phyloP scores from a whole-genome alignment of 2,797 vertebrate species.

The Cossypha polioptera region DNA sequence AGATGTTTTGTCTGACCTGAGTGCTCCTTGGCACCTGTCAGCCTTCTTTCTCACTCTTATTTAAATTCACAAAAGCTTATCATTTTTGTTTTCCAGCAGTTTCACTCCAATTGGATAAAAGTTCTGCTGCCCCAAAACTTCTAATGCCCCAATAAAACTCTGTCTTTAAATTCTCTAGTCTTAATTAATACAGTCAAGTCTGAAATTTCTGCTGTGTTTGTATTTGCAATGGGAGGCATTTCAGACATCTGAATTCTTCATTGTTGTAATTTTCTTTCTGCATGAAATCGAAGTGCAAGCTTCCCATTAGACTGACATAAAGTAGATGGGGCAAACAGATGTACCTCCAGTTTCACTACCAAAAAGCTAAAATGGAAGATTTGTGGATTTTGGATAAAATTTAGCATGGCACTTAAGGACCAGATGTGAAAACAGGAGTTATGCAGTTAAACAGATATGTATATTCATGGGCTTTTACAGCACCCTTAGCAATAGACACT shows the following conservation, averaged over 20 bases:
- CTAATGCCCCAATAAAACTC: neutral
- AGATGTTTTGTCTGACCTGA: slow-evolving; percentile 27
- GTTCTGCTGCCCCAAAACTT: neutral
- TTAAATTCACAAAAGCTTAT: neutral
- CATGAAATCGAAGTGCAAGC: neutral
- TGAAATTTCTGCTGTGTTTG: neutral
- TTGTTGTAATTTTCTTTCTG: neutral
- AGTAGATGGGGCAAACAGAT: neutral
- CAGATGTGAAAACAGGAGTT: neutral
- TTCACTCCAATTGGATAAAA: neutral
- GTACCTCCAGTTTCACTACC: neutral
- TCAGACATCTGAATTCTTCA: neutral
- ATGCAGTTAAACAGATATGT: neutral
- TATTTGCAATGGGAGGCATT: neutral
- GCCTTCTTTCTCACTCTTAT: neutral
- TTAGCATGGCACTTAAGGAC: neutral
- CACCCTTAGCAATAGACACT: neutral
- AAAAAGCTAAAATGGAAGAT: neutral
- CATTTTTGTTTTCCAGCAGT: neutral
- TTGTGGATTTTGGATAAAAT: neutral
- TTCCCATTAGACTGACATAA: neutral
- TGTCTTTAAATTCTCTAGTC: neutral
- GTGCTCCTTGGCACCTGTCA: slow-evolving; percentile 6
- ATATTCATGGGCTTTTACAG: neutral
- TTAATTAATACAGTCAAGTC: neutral